These are phyloP conservation scores for Dicentrarchus labrax DNA, from an alignment of 2,113 vertebrate genomes.

Conservation along the genomic window DNA sequence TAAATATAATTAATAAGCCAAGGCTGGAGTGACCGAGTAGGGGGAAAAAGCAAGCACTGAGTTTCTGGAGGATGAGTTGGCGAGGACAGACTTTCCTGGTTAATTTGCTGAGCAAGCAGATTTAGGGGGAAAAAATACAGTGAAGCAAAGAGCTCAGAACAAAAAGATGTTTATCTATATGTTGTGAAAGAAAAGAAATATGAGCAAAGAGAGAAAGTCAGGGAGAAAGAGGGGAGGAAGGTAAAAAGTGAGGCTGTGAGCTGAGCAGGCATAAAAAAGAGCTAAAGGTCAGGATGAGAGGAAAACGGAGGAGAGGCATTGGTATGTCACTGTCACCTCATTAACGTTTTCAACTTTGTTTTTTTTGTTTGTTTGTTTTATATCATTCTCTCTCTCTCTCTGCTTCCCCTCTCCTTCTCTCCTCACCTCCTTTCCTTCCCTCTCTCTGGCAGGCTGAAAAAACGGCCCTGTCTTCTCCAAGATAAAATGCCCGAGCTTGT, in stretches of 20 bases:
- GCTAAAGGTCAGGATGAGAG: constrained; percentile 70
- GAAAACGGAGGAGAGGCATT: constrained; percentile 22
- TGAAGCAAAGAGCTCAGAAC: constrained; percentile 20
- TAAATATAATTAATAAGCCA: constrained; percentile 65
- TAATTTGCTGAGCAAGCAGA: constrained; percentile 68
- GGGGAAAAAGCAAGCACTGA: constrained; percentile 3
- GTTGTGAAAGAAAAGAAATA: constrained; percentile 51
- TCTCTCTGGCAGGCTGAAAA: constrained; percentile 38
- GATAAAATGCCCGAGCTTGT: constrained; percentile 46
- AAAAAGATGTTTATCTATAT: constrained; percentile 53
- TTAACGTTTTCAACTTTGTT: constrained; percentile 55
- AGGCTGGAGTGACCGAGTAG: constrained; percentile 43
- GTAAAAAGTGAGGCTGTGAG: constrained; percentile 46
- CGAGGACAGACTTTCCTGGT: constrained; percentile 27
- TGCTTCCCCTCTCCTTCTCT: background rate
- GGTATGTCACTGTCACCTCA: constrained; percentile 56
- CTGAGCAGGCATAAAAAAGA: constrained; percentile 63
- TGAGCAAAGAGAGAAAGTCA: constrained; percentile 34
- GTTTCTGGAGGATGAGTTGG: constrained; percentile 44
- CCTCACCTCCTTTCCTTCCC: background rate
- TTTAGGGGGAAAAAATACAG: constrained; percentile 27
- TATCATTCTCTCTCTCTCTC: background rate
- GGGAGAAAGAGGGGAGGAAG: constrained; percentile 13
- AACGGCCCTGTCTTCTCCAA: constrained; percentile 32
- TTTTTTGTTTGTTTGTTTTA: constrained; percentile 30